phyloP scores from a whole-genome alignment of 1,140 invertebrate species.

The Leptestheria dahalacensis region DNA sequence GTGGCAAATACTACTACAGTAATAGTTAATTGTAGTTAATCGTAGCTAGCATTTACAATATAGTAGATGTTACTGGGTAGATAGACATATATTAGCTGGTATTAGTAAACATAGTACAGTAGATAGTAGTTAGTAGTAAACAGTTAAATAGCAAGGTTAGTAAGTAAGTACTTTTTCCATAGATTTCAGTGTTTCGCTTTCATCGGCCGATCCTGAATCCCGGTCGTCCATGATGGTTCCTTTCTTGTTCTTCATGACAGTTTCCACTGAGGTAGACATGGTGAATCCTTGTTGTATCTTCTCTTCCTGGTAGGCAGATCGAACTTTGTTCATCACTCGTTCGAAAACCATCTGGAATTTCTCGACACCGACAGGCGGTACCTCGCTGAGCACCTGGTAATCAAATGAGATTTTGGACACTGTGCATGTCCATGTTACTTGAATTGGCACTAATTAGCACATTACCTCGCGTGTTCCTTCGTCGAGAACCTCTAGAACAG shows the following conservation, averaged over 20 bases:
- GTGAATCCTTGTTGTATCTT: slow-evolving; percentile 1
- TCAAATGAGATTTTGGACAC: background rate
- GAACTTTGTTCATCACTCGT: slow-evolving; percentile 12
- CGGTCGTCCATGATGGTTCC: slow-evolving; percentile 7
- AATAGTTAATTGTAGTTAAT: too few relatives aligned
- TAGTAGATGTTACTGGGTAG: too few relatives aligned
- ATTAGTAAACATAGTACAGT: too few relatives aligned
- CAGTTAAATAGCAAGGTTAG: background rate
- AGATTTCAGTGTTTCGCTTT: slow-evolving; percentile 8
- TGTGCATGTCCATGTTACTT: too few relatives aligned
- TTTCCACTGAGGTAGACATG: slow-evolving; percentile 1
- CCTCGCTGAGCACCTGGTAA: background rate
- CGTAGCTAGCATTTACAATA: too few relatives aligned
- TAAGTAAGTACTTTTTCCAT: slow-evolving; percentile 5
- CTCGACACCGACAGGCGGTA: background rate
- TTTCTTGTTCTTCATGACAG: slow-evolving; percentile 6
- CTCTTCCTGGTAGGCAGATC: slow-evolving; percentile 9
- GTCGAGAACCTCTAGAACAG: background rate
- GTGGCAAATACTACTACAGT: too few relatives aligned
- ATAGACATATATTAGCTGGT: too few relatives aligned
- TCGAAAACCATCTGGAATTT: slow-evolving; percentile 6
- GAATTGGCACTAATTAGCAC: too few relatives aligned
- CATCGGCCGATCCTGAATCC: slow-evolving; percentile 2
- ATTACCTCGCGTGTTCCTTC: background rate
- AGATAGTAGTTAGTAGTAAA: background rate